phyloP scores from a whole-genome alignment of 2,797 vertebrate genomes.

The Muscicapa comitata region DNA sequence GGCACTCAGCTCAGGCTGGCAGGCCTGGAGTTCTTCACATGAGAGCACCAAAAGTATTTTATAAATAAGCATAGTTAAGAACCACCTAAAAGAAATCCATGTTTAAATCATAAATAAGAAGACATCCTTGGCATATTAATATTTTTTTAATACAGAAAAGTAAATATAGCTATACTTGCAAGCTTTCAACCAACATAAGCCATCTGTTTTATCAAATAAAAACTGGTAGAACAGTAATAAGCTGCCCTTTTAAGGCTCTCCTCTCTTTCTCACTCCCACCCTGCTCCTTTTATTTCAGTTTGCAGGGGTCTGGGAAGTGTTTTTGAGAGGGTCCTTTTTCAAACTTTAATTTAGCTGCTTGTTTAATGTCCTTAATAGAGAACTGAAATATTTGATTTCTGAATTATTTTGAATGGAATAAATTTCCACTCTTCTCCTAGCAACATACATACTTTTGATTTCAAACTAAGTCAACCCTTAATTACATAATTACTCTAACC shows the following conservation, averaged over 20 bases:
- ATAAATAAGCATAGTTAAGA: not conserved
- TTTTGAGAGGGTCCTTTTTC: not conserved
- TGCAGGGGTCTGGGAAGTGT: not conserved
- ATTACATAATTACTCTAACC: conserved; percentile 59
- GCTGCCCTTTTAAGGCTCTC: not conserved
- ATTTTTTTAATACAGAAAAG: not conserved
- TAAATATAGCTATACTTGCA: not conserved
- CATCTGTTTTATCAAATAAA: not conserved
- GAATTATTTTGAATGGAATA: not conserved
- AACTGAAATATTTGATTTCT: not conserved
- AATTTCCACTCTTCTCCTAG: not conserved
- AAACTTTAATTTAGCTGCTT: not conserved
- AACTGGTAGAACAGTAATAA: not conserved
- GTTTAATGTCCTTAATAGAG: not conserved
- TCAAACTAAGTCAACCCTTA: conserved; percentile 43
- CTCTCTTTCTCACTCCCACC: not conserved
- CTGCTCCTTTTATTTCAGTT: not conserved
- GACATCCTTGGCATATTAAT: not conserved
- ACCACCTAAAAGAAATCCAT: not conserved
- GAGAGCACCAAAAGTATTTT: not conserved
- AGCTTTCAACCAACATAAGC: not conserved
- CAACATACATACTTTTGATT: conserved; percentile 4
- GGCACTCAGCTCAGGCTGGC: not conserved
- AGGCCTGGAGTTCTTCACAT: not conserved
- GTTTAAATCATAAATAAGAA: not conserved